phyloP scores from a whole-genome alignment of 2,888 invertebrate species.

The Andrena bucephala region DNA sequence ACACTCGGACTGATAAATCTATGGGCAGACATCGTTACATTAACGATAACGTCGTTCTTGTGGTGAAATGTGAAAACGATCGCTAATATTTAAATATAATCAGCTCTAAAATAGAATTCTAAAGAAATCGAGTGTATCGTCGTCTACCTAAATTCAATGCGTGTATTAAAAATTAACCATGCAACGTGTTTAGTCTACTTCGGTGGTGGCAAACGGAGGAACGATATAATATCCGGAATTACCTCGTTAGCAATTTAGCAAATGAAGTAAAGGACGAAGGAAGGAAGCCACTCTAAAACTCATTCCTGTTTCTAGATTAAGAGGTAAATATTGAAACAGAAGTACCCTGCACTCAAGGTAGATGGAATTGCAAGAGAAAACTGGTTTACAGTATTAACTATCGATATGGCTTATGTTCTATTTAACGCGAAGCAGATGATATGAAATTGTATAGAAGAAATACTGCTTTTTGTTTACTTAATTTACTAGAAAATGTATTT shows the following conservation, averaged over 20 bases:
- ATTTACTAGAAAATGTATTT: not conserved
- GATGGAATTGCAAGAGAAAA: slow-evolving; percentile 2
- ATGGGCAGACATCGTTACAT: too few relatives aligned
- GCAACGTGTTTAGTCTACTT: not conserved
- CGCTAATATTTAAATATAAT: too few relatives aligned
- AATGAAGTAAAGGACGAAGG: slow-evolving; percentile 21
- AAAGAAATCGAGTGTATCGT: too few relatives aligned
- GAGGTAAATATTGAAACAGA: slow-evolving; percentile 22
- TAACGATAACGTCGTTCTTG: too few relatives aligned
- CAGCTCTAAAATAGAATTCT: too few relatives aligned
- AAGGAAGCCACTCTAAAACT: slow-evolving; percentile 20
- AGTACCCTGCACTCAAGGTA: not conserved
- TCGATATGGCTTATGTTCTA: slow-evolving; percentile 12
- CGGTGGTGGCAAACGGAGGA: slow-evolving; percentile 15
- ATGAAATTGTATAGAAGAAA: not conserved
- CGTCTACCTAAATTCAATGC: too few relatives aligned
- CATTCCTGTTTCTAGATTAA: slow-evolving; percentile 33
- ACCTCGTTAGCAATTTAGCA: slow-evolving; percentile 38
- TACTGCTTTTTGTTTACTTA: not conserved
- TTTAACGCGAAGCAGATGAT: not conserved
- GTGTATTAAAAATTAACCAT: not conserved
- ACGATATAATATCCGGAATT: slow-evolving; percentile 38
- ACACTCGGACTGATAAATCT: too few relatives aligned
- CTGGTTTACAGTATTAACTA: not conserved
- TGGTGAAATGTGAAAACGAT: too few relatives aligned